A percentile compares a stretch with the other conserved stretches of the same genome.
Evolutionary conservation across 2,113 vertebrate genomes (phyloP).

Genomic region (Dolichotis patagonum): DNA sequence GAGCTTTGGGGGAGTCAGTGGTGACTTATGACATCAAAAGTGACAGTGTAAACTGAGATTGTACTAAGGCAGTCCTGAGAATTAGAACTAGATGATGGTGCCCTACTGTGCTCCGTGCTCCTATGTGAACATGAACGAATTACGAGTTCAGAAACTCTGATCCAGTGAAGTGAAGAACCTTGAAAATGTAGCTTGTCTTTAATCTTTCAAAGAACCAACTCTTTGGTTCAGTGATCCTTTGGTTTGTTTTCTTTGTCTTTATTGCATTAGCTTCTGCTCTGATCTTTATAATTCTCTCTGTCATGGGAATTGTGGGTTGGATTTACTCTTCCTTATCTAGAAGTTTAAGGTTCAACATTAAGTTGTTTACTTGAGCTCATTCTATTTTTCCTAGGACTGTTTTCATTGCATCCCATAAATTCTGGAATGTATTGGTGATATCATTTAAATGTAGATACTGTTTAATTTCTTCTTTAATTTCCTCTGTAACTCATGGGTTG

Average conservation of each 20-base stretch:
- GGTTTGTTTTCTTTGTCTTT: background rate
- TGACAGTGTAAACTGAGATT: background rate
- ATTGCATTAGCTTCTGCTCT: background rate
- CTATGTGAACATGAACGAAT: background rate
- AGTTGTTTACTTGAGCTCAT: background rate
- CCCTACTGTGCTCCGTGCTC: background rate
- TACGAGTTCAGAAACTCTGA: conserved; percentile 8
- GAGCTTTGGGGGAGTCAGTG: background rate
- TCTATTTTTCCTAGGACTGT: background rate
- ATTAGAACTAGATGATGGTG: background rate
- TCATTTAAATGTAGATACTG: background rate
- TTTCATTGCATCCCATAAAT: background rate
- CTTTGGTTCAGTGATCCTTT: background rate
- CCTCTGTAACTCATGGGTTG: background rate
- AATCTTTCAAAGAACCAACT: background rate
- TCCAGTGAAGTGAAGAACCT: background rate
- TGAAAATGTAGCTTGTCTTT: background rate
- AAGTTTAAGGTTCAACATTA: background rate
- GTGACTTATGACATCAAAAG: background rate
- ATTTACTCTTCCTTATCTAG: background rate
- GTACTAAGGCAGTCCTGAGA: background rate
- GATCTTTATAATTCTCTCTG: background rate
- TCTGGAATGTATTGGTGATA: background rate
- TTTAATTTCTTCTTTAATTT: background rate
- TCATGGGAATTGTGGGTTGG: background rate